Percentiles rank a stretch among this genome's conserved stretches.
phyloP scores from a whole-genome alignment of 2,113 vertebrate species.

The Cacatua alba region DNA sequence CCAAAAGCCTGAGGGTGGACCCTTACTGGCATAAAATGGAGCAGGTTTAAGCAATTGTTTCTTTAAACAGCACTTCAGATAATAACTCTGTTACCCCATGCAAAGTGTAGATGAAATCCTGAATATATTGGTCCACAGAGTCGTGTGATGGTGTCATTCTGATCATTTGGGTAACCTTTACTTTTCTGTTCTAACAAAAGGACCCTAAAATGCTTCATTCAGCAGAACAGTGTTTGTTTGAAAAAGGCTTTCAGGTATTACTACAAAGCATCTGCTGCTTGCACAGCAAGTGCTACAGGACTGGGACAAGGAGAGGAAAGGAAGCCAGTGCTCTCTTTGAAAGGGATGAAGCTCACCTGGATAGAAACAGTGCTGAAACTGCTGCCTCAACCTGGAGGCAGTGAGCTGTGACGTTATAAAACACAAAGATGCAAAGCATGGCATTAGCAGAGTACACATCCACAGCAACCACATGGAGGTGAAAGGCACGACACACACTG shows the following conservation, averaged over 20 bases:
- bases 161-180: background rate
- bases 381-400: background rate
- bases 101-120: background rate
- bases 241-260: background rate
- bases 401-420: background rate
- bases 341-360: background rate
- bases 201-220: background rate
- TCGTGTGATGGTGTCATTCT: background rate
- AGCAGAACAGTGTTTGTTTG: background rate
- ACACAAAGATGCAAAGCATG: background rate
- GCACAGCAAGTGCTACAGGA: background rate
- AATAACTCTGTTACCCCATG: background rate
- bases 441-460: background rate
- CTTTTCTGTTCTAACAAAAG: background rate
- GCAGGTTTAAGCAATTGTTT: background rate
- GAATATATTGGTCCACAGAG: background rate
- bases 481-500: background rate
- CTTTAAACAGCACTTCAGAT: background rate
- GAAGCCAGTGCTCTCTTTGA: background rate
- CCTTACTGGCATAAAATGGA: background rate
- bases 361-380: background rate
- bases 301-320: background rate
- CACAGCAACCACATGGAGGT: rapidly evolving
- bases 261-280: background rate
- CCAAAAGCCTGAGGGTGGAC: background rate